Percentiles rank a stretch among this genome's conserved stretches.
Evolutionary conservation across 2,888 invertebrate species (phyloP).

Genomic region (Ellobium chinense): DNA sequence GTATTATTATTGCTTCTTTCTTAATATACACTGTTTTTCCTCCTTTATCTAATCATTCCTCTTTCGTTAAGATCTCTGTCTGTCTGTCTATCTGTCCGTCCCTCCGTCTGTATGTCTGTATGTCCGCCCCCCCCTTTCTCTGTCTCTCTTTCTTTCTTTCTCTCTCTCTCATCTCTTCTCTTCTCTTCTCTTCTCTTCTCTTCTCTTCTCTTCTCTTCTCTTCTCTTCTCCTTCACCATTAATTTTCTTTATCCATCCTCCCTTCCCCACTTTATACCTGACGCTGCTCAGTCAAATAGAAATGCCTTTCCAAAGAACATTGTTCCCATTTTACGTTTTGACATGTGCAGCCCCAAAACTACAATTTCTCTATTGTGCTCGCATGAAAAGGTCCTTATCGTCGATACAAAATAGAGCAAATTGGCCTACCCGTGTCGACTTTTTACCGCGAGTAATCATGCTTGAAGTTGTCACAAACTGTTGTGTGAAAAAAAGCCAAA

Average conservation of each 20-base stretch:
- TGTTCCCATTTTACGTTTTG: too few species aligned
- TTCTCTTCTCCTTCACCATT: background rate
- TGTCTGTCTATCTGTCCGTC: background rate
- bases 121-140: background rate
- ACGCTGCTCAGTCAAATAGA: background rate
- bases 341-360: too few species aligned
- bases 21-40: too few species aligned
- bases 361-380: background rate
- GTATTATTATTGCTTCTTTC: too few species aligned
- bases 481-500: background rate
- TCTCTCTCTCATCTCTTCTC: background rate
- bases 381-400: background rate
- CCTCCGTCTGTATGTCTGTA: background rate
- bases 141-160: background rate
- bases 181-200: background rate
- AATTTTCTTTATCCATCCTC: background rate
- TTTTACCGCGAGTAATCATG: background rate
- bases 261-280: background rate
- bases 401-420: background rate
- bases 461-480: conserved; percentile 27
- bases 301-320: too few species aligned
- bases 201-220: background rate
- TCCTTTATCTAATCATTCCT: too few species aligned
- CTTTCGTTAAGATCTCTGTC: background rate
- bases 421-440: background rate